phyloP scores from a whole-genome alignment of 1,140 invertebrate species.

The Hypothenemus hampei region DNA sequence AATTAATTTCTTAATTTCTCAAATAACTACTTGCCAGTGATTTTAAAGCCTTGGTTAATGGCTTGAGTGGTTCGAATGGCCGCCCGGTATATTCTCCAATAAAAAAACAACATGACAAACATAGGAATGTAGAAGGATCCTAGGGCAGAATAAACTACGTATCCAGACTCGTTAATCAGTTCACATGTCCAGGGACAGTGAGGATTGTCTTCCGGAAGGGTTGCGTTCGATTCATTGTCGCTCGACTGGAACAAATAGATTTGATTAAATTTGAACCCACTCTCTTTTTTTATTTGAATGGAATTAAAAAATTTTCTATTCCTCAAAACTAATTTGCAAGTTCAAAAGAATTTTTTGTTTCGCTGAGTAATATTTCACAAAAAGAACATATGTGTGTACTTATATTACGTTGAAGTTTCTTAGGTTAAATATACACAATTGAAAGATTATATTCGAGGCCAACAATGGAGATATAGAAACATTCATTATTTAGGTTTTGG shows the following conservation, averaged over 20 bases:
- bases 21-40: conserved; percentile 60
- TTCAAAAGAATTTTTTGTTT: no score
- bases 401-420: no score
- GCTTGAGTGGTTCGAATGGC: conserved; percentile 85
- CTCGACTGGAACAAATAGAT: conserved; percentile 21
- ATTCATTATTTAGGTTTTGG: no score
- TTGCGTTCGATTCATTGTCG: conserved; percentile 16
- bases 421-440: no score
- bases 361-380: no score
- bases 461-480: no score
- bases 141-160: conserved; percentile 82
- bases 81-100: conserved; percentile 91
- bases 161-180: conserved; percentile 82
- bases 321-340: no score
- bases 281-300: no score
- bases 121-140: conserved; percentile 96
- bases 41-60: conserved; percentile 88
- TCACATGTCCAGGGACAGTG: conserved; percentile 82
- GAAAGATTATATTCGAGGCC: no score
- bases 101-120: conserved; percentile 95
- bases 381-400: no score
- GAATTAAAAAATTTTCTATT: no score
- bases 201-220: conserved; percentile 41
- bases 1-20: not conserved
- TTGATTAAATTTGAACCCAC: conserved; percentile 8